Evolutionary conservation across 2,113 vertebrate species (phyloP).

Genomic region (Nyctereutes procyonoides): DNA sequence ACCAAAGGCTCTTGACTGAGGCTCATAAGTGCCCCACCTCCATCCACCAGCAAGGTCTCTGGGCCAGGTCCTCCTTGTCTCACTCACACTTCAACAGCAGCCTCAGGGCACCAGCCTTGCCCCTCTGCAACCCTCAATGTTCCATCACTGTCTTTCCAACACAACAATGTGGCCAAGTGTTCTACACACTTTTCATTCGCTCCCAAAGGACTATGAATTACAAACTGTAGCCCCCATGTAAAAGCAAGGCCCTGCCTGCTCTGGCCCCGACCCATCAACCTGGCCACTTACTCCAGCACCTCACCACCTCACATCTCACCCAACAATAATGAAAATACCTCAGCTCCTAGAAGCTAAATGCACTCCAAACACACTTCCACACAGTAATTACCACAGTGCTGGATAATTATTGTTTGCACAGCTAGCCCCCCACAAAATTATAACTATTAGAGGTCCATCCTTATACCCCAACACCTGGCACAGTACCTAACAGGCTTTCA

Average conservation of each 20-base stretch:
- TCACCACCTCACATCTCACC: neutral
- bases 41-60: neutral
- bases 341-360: neutral
- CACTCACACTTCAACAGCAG: neutral
- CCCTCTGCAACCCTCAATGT: neutral
- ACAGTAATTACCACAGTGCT: neutral
- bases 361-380: neutral
- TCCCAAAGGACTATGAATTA: neutral
- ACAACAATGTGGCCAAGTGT: neutral
- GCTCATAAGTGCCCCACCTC: neutral
- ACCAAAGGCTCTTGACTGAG: neutral
- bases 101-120: accelerated
- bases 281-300: neutral
- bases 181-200: neutral
- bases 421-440: neutral
- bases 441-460: neutral
- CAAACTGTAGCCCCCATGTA: neutral
- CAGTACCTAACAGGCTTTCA: neutral
- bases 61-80: neutral
- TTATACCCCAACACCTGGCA: neutral
- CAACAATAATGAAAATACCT: neutral
- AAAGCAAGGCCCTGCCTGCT: neutral
- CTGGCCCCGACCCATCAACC: neutral
- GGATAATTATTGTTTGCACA: neutral
- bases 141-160: neutral